Base-by-base conservation (phyloP, 2,113 vertebrate genomes). In the Choloepus hoffmanni region DNA sequence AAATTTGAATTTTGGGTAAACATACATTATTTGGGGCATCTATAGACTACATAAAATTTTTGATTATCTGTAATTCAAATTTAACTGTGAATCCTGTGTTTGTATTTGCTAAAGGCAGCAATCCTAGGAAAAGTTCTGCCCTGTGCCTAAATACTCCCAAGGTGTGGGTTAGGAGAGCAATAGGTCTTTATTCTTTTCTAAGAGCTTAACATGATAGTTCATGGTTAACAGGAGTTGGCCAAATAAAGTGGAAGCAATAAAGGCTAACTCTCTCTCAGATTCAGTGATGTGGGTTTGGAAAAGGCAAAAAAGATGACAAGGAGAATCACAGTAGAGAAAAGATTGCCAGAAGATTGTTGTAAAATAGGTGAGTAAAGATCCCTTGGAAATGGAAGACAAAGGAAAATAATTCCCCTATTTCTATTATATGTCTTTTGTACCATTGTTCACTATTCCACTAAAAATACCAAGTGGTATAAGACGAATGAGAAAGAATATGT, bases 1-100 rank as follows among this genome's bases (percentile, higher is more conserved):
- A 82, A 78, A 78, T 55, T 18, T 50, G 13, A 78, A 91, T 85
- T 94, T 74, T 6, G 90, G 72, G n/a, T 84, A 70, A 50, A 83
- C 33, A 53, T 33, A 26, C 72, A 73, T 60, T 26, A 73, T 45
- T 40, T 55, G 5, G 21, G 40, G 70, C 30, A 65, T 2, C 79
- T 21, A 21, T 78, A 26, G 19, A 63, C 15, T 84, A 65, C 55
- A 67, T 55, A 83, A 70, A 33, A 67, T 12, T 40, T 33, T 33
- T 48, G 36, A 33, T 73, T 48, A 82, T 82, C 21, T 77, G 74
- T 96, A 81, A 65, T 36, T 78, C 33, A 85, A 74, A 86, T 45
- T 67, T 81, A 90, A 74, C 18, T 72, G 3, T 24, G 13, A 26
- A 26, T 58, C 8, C 15, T 63, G 7, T 67, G 7, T 40, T 84